Conservation (phyloP, 2,113 vertebrate species). For the Ornithorhynchus anatinus region DNA sequence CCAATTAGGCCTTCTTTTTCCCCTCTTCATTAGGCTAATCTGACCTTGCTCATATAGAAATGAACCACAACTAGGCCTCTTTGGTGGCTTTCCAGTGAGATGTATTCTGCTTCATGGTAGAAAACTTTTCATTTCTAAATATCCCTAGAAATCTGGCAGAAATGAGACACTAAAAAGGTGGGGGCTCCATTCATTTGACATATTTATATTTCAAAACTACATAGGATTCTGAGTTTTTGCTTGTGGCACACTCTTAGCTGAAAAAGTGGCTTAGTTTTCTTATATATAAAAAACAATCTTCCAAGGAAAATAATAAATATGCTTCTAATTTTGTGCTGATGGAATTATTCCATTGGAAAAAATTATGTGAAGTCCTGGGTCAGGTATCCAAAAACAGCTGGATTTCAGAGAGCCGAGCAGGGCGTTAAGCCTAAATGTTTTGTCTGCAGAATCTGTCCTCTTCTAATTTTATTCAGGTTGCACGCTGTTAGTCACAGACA, state of each 20-base stretch:
- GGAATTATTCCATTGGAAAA: constrained; percentile 67
- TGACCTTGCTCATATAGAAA: not conserved
- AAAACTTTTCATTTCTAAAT: constrained; percentile 24
- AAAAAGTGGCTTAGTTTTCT: constrained; percentile 45
- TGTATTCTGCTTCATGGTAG: constrained; percentile 14
- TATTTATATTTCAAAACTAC: constrained; percentile 35
- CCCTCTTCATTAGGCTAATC: not conserved
- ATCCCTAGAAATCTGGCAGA: constrained; percentile 22
- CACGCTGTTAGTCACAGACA: constrained; percentile 22
- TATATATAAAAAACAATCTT: constrained; percentile 39
- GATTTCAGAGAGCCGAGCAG: constrained; percentile 36
- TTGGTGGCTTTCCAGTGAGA: constrained; percentile 2
- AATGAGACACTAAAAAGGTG: constrained; percentile 14
- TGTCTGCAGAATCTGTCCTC: constrained; percentile 51
- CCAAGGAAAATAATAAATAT: constrained; percentile 66
- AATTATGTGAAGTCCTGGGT: constrained; percentile 43
- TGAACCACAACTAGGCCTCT: not conserved
- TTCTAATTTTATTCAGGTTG: constrained; percentile 48
- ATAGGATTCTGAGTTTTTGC: constrained; percentile 16
- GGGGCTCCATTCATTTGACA: constrained; percentile 13
- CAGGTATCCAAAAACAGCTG: constrained; percentile 67
- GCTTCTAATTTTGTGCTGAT: constrained; percentile 60
- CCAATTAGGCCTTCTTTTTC: not conserved
- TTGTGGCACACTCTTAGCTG: constrained; percentile 24
- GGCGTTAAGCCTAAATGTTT: constrained; percentile 33